Evolutionary conservation across 2,888 invertebrate genomes (phyloP).

Genomic region (Nomada lathburiana): DNA sequence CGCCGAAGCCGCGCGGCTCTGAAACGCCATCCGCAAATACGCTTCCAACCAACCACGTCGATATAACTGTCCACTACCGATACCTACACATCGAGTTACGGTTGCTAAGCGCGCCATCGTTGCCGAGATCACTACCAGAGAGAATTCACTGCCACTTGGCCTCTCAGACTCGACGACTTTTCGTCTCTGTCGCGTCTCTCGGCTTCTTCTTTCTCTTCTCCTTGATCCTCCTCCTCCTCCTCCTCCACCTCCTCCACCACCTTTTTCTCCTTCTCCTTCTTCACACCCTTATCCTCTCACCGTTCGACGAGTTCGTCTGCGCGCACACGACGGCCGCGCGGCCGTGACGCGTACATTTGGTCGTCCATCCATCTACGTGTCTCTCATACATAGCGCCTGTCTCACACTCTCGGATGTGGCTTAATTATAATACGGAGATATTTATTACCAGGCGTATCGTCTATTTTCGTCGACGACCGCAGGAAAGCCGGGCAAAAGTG

Average conservation of each 20-base stretch:
- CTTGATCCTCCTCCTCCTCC: conserved; percentile 1
- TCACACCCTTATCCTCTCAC: conserved; percentile 2
- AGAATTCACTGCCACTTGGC: conserved; percentile 22
- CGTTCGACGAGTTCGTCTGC: conserved; percentile 8
- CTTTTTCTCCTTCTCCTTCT: background rate
- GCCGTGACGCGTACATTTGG: conserved; percentile 33
- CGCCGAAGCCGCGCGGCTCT: conserved; percentile 37
- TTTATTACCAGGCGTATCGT: conserved; percentile 69
- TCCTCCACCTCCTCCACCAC: background rate
- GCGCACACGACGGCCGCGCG: conserved; percentile 17
- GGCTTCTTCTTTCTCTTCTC: background rate
- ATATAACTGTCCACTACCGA: conserved; percentile 62
- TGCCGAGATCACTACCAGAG: conserved; percentile 37
- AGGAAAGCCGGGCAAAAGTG: conserved; percentile 65
- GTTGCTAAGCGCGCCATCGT: conserved; percentile 60
- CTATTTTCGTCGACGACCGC: conserved; percentile 70
- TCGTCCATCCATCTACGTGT: conserved; percentile 58
- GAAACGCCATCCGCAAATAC: conserved; percentile 43
- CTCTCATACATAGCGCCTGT: conserved; percentile 53
- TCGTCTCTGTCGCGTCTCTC: conserved; percentile 25
- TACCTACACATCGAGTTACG: conserved; percentile 45
- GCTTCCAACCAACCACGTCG: conserved; percentile 56
- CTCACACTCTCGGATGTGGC: conserved; percentile 58
- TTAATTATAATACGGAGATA: conserved; percentile 73
- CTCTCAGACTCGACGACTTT: conserved; percentile 19